These are phyloP conservation scores for Fulmarus glacialis DNA, from an alignment of 2,113 vertebrate genomes.

Conservation along the genomic window DNA sequence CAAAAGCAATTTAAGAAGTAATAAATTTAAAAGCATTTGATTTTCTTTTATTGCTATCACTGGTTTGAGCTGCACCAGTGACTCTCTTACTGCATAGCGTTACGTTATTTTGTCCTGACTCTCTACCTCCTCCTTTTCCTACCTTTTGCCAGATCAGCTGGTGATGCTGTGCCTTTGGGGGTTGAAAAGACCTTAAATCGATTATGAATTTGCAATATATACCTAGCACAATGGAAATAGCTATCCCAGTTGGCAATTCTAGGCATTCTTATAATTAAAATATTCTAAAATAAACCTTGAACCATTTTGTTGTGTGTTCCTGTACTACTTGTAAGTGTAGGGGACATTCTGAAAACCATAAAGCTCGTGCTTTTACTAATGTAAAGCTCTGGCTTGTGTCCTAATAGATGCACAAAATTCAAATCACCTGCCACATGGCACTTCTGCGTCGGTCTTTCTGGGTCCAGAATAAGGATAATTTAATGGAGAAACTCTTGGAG, in stretches of 20 bases:
- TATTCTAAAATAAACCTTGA: neutral
- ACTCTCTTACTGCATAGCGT: neutral
- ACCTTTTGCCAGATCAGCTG: neutral
- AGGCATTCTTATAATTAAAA: neutral
- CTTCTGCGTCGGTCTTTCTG: neutral
- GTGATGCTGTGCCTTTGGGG: neutral
- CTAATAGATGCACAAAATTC: neutral
- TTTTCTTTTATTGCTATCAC: neutral
- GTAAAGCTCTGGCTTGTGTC: neutral
- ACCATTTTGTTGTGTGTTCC: neutral
- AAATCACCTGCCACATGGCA: neutral
- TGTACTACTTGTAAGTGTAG: neutral
- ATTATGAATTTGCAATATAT: neutral
- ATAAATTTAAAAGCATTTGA: constrained; percentile 24
- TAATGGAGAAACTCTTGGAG: neutral
- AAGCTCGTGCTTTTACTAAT: neutral
- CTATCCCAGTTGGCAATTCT: neutral
- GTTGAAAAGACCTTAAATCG: neutral
- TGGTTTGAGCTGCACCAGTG: neutral
- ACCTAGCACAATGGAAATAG: neutral
- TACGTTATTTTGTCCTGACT: neutral
- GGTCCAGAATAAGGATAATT: neutral
- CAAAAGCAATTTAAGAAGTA: neutral
- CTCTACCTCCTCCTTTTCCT: neutral
- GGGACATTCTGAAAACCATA: neutral